Evolutionary conservation across 2,797 vertebrate species (phyloP), one percentile per base, ranked within the genome.

Genomic region (Lepus townsendii): DNA sequence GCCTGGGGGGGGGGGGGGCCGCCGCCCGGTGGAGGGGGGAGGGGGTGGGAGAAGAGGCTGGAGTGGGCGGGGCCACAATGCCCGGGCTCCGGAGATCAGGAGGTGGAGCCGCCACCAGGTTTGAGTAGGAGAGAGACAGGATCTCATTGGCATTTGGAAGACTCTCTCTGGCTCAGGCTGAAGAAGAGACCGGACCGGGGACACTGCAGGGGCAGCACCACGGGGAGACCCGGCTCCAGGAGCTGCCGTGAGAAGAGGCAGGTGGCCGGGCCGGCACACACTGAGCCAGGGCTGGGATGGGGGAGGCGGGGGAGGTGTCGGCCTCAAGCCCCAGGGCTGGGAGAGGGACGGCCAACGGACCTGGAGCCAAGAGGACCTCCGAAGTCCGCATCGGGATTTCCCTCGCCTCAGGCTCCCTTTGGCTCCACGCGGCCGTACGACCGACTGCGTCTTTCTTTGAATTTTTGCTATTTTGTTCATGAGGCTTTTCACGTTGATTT

Each of bases 231-330:
- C 1, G 4, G 12, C 1, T 9, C 3, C 24, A 27, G 62, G 62
- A 65, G 62, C 62, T 10, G 22, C 26, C 3, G 24, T 57, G 54
- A 57, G 19, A 19, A 57, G 19, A 57, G 54, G 54, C 54, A 57
- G 54, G 54, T 57, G 54, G 54, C 54, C 19, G 54, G 54, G 54
- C 17, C 7, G 30, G 5, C 73, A 57, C 32, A 26, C 16, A 17
- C 2, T 0, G 4, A 32, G 60, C 62, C 17, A 4, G 32, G 65
- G 27, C 52, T 42, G 32, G 65, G 63, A 30, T 6, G 62, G 35
- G n/a, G 1, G 3, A 69, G 7, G 52, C 20, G 0, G 8, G 14
- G 1, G 2, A 32, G 5, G 19, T 10, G 0, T 16, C 66, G 4
- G 8, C 66, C 38, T 54, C 4, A 4, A 68, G 52, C 7, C 20